These are phyloP conservation scores for Calcarius lapponicus DNA, from an alignment of 2,797 vertebrate species.

Conservation along the genomic window DNA sequence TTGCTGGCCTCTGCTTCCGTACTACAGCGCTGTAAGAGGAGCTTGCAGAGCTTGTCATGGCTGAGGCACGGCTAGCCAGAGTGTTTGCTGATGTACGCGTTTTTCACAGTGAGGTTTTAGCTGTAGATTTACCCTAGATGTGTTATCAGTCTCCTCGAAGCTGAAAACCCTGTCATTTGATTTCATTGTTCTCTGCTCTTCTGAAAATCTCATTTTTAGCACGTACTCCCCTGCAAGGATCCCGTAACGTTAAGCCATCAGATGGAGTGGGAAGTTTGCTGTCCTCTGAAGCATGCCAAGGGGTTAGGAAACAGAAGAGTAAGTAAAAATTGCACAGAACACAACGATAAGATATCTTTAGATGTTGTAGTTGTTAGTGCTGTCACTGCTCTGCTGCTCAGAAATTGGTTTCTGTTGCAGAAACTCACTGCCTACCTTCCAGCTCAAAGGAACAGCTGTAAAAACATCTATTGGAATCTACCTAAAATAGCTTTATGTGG, in stretches of 20 bases:
- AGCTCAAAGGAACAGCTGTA: neutral
- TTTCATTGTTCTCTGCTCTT: neutral
- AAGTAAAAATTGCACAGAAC: neutral
- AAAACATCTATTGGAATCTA: neutral
- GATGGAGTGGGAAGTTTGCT: constrained; percentile 76
- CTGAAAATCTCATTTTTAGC: constrained; percentile 67
- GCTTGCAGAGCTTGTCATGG: rapidly evolving
- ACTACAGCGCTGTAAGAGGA: rapidly evolving
- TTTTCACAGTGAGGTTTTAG: rapidly evolving
- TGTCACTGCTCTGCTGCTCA: neutral
- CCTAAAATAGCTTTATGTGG: neutral
- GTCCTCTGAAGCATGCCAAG: constrained; percentile 84
- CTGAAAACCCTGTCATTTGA: rapidly evolving
- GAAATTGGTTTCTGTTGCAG: neutral
- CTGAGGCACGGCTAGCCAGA: rapidly evolving
- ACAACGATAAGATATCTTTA: rapidly evolving
- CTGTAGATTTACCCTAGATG: neutral
- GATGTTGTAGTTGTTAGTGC: rapidly evolving
- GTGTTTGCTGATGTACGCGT: rapidly evolving
- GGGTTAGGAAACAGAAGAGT: constrained; percentile 80
- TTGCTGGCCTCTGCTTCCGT: neutral
- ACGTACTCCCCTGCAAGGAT: constrained; percentile 78
- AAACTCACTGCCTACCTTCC: rapidly evolving
- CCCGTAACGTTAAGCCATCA: constrained; percentile 78
- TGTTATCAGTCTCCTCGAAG: rapidly evolving